A percentile compares a stretch with the other conserved stretches of the same genome.
Evolutionary conservation across 2,888 invertebrate species (phyloP).

Genomic region (Cephus spinipes): DNA sequence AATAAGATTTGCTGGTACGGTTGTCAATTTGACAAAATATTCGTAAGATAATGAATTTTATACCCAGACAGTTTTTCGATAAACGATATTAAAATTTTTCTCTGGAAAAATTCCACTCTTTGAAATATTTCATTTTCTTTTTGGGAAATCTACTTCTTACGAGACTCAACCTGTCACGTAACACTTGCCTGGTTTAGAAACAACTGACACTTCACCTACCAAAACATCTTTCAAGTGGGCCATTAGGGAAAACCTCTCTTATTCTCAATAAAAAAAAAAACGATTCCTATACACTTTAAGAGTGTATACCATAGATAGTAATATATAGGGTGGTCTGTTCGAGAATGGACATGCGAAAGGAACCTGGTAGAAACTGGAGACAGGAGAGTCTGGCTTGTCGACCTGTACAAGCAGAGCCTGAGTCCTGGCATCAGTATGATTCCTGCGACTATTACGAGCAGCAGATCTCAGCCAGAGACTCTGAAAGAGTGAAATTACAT

Average conservation of each 20-base stretch:
- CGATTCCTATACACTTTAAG: neutral
- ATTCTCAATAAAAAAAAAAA: neutral
- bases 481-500: neutral
- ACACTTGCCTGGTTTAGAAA: neutral
- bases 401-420: neutral
- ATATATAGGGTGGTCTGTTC: neutral
- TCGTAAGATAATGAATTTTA: neutral
- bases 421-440: neutral
- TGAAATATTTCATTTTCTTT: neutral
- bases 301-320: neutral
- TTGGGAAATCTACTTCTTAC: neutral
- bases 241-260: neutral
- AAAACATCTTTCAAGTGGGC: neutral
- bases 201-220: neutral
- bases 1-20: neutral
- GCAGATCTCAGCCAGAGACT: neutral
- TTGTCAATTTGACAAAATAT: neutral
- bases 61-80: no score
- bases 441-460: neutral
- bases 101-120: neutral
- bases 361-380: conserved; percentile 1
- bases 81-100: no score
- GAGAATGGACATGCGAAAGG: neutral
- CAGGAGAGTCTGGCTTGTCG: conserved; percentile 2
- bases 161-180: neutral